Evolutionary conservation across 64 coral and sea anemone species (phyloP).

Genomic region (Montipora foliosa): DNA sequence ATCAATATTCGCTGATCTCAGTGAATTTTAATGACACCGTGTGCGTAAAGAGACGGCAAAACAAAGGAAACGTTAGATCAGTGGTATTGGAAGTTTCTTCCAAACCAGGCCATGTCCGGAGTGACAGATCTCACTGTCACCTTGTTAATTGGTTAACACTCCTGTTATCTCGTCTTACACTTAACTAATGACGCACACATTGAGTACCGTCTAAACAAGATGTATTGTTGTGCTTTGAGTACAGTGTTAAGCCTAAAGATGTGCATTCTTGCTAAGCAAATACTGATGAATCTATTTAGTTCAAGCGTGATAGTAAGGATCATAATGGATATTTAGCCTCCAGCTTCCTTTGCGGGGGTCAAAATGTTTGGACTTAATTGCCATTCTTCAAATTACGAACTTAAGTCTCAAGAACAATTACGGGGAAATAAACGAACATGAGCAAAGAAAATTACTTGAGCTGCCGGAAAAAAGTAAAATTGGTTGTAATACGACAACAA

Average conservation of each 20-base stretch:
- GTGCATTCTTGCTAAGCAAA: constrained; percentile 14
- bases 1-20: not conserved
- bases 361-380: not conserved
- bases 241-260: not conserved
- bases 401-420: too few species aligned
- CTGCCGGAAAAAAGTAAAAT: too few species aligned
- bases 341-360: not conserved
- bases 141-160: constrained; percentile 4
- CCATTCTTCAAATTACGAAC: too few species aligned
- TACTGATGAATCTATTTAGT: not conserved
- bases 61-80: not conserved
- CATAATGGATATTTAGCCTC: not conserved
- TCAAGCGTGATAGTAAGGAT: not conserved
- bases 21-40: not conserved
- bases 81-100: not conserved
- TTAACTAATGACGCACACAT: constrained; percentile 13
- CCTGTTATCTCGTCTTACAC: not conserved
- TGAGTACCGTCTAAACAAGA: constrained; percentile 9
- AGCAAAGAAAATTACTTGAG: too few species aligned
- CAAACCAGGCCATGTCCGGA: constrained; percentile 13
- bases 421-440: too few species aligned
- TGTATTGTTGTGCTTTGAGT: constrained; percentile 29
- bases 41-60: not conserved
- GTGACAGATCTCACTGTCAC: not conserved
- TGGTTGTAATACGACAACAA: too few species aligned